phyloP scores from a whole-genome alignment of 2,888 invertebrate species.

The Tenodera sinensis region DNA sequence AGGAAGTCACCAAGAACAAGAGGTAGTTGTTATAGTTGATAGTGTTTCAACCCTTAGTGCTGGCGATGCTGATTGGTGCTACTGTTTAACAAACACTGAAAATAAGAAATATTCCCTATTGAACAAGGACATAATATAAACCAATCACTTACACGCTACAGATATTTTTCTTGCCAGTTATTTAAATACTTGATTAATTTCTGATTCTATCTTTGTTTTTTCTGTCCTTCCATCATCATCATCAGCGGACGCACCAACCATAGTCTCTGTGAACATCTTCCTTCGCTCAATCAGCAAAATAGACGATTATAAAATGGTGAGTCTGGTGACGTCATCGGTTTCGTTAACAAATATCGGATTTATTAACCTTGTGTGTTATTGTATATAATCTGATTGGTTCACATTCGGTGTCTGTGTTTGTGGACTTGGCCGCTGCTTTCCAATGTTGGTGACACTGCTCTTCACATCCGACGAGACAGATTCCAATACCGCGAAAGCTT shows the following conservation, averaged over 20 bases:
- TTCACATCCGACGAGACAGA: neutral
- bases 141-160: neutral
- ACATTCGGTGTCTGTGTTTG: constrained; percentile 8
- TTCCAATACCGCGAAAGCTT: neutral
- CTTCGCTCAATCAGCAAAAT: constrained; percentile 98
- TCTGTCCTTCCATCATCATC: constrained; percentile 23
- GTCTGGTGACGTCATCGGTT: constrained; percentile 47
- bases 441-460: constrained; percentile 6
- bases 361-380: constrained; percentile 15
- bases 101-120: neutral
- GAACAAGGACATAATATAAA: neutral
- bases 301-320: constrained; percentile 99
- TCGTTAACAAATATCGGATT: constrained; percentile 7
- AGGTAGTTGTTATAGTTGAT: neutral
- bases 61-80: neutral
- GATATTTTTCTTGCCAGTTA: constrained; percentile 8
- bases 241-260: constrained; percentile 76
- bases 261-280: constrained; percentile 91
- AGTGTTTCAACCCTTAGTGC: neutral
- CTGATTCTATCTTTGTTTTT: constrained; percentile 22
- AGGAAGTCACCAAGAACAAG: neutral
- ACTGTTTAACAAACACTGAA: neutral
- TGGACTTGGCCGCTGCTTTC: neutral
- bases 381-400: constrained; percentile 17
- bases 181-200: constrained; percentile 19